Conservation (phyloP, 2,888 invertebrate species). For the Ferdinandea cuprea region DNA sequence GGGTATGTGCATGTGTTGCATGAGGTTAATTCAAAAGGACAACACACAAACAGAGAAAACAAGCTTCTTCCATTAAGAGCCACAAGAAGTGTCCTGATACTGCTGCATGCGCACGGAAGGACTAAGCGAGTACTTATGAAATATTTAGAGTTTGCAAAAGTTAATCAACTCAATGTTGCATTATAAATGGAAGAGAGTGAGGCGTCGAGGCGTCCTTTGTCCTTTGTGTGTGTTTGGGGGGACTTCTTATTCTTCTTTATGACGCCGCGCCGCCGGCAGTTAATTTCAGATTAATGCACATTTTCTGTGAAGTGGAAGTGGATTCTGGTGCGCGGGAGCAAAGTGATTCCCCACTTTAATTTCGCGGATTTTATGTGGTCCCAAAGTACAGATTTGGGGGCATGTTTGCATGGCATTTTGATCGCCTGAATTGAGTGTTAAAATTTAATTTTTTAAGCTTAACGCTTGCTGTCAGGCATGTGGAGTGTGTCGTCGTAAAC, state of each 20-base stretch:
- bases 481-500: slow-evolving; percentile 63
- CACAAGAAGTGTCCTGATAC: slow-evolving; percentile 41
- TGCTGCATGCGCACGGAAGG: slow-evolving; percentile 4
- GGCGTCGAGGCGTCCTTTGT: neutral
- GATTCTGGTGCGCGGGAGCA: slow-evolving; percentile 26
- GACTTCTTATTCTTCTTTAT: slow-evolving; percentile 31
- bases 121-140: slow-evolving; percentile 30
- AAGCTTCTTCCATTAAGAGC: slow-evolving; percentile 67
- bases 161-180: slow-evolving; percentile 69
- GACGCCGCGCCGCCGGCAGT: slow-evolving; percentile 39
- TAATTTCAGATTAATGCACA: slow-evolving; percentile 68
- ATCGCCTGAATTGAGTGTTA: slow-evolving; percentile 61
- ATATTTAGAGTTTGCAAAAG: slow-evolving; percentile 63
- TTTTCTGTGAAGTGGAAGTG: slow-evolving; percentile 22
- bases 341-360: slow-evolving; percentile 59
- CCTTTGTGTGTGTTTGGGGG: too few species aligned
- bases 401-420: slow-evolving; percentile 30
- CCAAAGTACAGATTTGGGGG: slow-evolving; percentile 57
- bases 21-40: slow-evolving; percentile 60
- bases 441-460: slow-evolving; percentile 68
- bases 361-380: slow-evolving; percentile 64
- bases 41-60: slow-evolving; percentile 63
- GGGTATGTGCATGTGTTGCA: slow-evolving; percentile 35
- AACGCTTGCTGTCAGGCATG: slow-evolving; percentile 30
- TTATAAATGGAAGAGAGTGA: slow-evolving; percentile 57